Base-by-base conservation (phyloP, 2,797 vertebrate genomes). In the Epinephelus malabaricus region DNA sequence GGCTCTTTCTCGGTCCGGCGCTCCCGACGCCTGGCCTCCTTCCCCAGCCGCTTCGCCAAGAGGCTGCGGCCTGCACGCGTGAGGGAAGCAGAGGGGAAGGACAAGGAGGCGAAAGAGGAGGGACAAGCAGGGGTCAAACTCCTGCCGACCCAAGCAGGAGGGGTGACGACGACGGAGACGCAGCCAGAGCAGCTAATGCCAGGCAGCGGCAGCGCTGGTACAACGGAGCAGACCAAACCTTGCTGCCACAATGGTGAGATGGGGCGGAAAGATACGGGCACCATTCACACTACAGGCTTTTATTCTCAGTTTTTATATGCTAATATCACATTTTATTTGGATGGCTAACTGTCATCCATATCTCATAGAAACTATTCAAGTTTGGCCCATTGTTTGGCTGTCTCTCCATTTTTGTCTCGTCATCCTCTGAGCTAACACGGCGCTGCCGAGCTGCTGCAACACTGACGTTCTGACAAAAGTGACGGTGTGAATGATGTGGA, bases 11-110 rank as follows among this genome's bases (percentile, higher is more conserved):
- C 97, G 0, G 97, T 99, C 5, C 95, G 98, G 19, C 97, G 98
- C 4, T 99, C 98, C 19, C 95, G 97, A 13, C 97, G 98, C 65
- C 95, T 99, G 89, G 98, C 98, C 70, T 97, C 98, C 6, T 96
- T 95, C 75, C 96, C 96, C 8, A 95, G 96, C 89, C 97, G 95
- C 90, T 99, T 75, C 75, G 97, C 78, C 88, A 97, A 95, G 84
- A 95, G 92, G 78, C 72, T 85, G 43, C 86, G 94, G 64, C 90
- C 89, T 1, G 87, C 70, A 9, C 56, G 79, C 74, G 49, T 19
- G 3, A 50, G 82, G 79, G 88, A 86, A 1, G 64, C 56, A 14
- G 84, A 88, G 17, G 56, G 49, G 47, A 78, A 14, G 12, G 82
- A 85, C 47, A 64, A 15, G 63, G 87, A 86, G 45, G 90, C 81